A percentile compares a stretch with the other conserved stretches of the same genome.
Evolutionary conservation across 2,113 vertebrate genomes (phyloP).

Genomic region (Calcarius ornatus): DNA sequence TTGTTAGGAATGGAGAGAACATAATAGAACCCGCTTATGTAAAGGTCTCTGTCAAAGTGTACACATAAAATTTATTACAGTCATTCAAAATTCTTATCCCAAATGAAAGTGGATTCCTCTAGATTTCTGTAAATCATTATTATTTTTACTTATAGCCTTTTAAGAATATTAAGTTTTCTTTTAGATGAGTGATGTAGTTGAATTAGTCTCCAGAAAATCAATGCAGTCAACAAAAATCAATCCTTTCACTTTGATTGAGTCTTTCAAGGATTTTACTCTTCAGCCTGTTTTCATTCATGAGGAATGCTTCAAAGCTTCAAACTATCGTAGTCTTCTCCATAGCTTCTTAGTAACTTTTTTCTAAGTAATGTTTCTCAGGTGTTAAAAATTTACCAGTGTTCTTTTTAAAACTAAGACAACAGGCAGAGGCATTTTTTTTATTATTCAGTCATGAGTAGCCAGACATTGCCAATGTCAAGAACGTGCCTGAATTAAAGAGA

Average conservation of each 20-base stretch:
- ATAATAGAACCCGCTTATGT: background rate
- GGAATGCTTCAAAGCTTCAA: background rate
- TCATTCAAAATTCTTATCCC: background rate
- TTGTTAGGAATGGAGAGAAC: background rate
- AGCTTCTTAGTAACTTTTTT: background rate
- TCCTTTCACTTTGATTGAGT: background rate
- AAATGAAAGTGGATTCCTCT: background rate
- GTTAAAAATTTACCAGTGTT: background rate
- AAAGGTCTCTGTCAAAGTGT: background rate
- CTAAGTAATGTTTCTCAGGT: background rate
- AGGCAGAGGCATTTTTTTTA: background rate
- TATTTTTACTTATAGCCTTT: background rate
- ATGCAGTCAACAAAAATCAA: background rate
- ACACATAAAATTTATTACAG: background rate
- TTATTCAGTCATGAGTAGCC: background rate
- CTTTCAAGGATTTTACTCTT: background rate
- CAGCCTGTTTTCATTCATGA: background rate
- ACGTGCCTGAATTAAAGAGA: background rate
- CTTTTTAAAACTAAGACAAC: background rate
- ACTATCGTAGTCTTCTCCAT: background rate
- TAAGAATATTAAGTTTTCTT: slow-evolving; percentile 7
- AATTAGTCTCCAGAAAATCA: slow-evolving; percentile 14
- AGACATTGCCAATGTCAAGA: background rate
- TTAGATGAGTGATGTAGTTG: background rate
- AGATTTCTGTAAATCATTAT: background rate